phyloP scores from a whole-genome alignment of 2,113 vertebrate genomes.

The Tinamus guttatus region DNA sequence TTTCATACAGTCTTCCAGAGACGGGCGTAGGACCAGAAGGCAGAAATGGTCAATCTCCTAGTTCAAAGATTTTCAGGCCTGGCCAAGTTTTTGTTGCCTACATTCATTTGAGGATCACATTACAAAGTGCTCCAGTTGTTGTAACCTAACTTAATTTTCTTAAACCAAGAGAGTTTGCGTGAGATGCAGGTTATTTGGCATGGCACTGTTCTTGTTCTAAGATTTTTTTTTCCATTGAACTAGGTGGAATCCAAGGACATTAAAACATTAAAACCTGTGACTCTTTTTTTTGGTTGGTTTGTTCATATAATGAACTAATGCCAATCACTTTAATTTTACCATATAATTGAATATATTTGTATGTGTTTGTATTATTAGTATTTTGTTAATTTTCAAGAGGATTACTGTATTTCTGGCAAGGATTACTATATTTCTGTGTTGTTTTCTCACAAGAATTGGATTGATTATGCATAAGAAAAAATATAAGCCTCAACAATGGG shows the following conservation, averaged over 20 bases:
- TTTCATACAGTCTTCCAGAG: not conserved
- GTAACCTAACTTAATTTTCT: not conserved
- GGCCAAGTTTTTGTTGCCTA: not conserved
- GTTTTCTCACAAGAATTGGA: conserved; percentile 18
- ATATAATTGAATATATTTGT: not conserved
- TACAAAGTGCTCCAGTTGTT: not conserved
- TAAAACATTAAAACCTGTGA: conserved; percentile 4
- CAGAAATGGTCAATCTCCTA: not conserved
- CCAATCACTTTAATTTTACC: not conserved
- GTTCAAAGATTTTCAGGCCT: not conserved
- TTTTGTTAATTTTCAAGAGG: conserved; percentile 44
- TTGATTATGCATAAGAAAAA: conserved; percentile 54
- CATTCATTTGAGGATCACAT: not conserved
- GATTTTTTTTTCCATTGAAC: not conserved
- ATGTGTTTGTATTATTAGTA: conserved; percentile 7
- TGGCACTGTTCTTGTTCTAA: not conserved
- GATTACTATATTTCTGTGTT: too few relatives aligned
- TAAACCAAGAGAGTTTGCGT: not conserved
- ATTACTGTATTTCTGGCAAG: conserved; percentile 13
- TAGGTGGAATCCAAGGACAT: not conserved
- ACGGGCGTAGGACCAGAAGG: not conserved
- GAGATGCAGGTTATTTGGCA: not conserved
- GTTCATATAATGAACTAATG: not conserved
- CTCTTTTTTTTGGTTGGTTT: not conserved
- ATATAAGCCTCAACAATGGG: conserved; percentile 1